Evolutionary conservation across 2,113 vertebrate genomes (phyloP), one percentile per base, ranked within the genome.

Genomic region (Smithornis capensis): DNA sequence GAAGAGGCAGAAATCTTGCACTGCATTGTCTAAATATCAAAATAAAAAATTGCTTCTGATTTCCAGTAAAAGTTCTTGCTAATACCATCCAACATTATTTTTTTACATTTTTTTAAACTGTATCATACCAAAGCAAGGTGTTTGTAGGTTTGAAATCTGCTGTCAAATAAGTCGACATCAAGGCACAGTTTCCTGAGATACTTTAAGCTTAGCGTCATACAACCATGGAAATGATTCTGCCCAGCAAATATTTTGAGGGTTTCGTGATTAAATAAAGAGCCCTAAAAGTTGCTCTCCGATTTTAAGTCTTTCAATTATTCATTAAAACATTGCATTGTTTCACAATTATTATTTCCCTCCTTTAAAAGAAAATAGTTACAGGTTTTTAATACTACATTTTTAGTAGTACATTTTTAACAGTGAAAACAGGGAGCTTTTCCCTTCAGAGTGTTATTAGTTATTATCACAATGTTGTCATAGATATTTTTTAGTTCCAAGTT

Each of bases 401-500:
- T 71, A 90, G 18, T 76, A 49, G 40, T 38, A 80, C n/a, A n/a
- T n/a, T n/a, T n/a, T 64, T 95, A 87, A 75, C n/a, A 60, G 28
- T 56, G 47, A 82, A 87, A 76, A 14, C 12, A 37, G 37, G 55
- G 83, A 93, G 21, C 27, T 57, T 92, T 94, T 85, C 68, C 18
- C 50, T 67, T 53, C 44, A 25, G 55, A 45, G 12, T 92, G 74
- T 84, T 62, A 68, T 92, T 96, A 89, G 57, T 75, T 71, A 78
- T 86, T 86, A 91, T 91, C 80, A 81, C 63, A 81, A 47, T 83
- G 76, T 93, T 92, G 79, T 78, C 73, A 65, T 74, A 87, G 56
- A 68, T 87, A 47, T 45, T 55, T 86, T 94, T 94, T 89, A 84
- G 57, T 92, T 97, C 83, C 81, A 94, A 84, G 29, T 91, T 82